Percentiles rank a stretch among this genome's conserved stretches.
phyloP scores from a whole-genome alignment of 2,113 vertebrate species.

The Actinemys pallida region DNA sequence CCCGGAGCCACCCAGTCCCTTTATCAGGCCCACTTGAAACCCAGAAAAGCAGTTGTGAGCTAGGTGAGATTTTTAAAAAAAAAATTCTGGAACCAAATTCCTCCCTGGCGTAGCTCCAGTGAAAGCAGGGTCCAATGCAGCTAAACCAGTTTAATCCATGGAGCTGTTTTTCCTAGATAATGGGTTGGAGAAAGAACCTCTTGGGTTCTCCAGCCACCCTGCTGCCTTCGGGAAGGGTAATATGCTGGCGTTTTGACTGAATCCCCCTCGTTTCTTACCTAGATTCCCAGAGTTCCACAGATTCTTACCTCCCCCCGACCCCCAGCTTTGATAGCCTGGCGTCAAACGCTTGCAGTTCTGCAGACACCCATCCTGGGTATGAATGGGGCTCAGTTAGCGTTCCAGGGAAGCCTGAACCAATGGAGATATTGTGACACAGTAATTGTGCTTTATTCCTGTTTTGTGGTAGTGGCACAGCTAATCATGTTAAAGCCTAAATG shows the following conservation, averaged over 20 bases:
- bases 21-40: neutral
- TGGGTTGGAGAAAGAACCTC: neutral
- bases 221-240: neutral
- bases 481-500: slow-evolving; percentile 39
- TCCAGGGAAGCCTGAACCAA: neutral
- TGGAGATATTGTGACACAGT: neutral
- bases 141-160: neutral
- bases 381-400: neutral
- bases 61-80: neutral
- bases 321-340: neutral
- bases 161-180: neutral
- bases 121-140: neutral
- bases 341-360: neutral
- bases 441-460: neutral
- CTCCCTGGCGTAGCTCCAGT: neutral
- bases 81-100: neutral
- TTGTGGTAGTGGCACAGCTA: slow-evolving; percentile 6
- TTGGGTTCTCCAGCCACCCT: neutral
- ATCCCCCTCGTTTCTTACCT: neutral
- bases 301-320: neutral
- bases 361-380: neutral
- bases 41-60: neutral
- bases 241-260: neutral
- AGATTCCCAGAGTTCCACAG: neutral
- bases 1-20: neutral